These are phyloP conservation scores for Pseudochirops corinnae DNA, from an alignment of 2,797 vertebrate species.

Conservation along the genomic window DNA sequence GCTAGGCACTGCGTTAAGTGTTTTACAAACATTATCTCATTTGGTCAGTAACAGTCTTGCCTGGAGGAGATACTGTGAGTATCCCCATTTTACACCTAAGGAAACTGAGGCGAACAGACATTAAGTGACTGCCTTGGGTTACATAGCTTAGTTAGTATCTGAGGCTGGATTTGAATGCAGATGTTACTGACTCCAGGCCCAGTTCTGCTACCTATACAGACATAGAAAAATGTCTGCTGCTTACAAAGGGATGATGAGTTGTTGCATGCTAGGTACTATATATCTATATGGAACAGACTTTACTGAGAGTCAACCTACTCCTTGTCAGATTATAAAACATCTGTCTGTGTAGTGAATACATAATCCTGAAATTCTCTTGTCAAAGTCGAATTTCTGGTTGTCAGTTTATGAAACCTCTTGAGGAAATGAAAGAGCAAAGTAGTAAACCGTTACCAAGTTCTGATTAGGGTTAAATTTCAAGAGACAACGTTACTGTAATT, in stretches of 20 bases:
- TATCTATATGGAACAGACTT: neutral
- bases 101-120: neutral
- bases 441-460: neutral
- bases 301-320: neutral
- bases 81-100: neutral
- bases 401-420: neutral
- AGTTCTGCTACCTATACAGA: neutral
- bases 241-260: neutral
- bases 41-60: neutral
- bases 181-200: neutral
- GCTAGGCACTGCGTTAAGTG: neutral
- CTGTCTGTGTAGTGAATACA: neutral
- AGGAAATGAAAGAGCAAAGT: neutral
- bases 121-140: neutral
- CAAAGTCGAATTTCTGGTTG: neutral
- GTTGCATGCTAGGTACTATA: neutral
- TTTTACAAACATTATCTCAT: neutral
- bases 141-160: neutral
- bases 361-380: neutral
- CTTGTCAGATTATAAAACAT: neutral
- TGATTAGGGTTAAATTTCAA: neutral
- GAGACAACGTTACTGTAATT: neutral
- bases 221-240: neutral
- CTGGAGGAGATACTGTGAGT: neutral
- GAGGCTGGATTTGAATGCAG: neutral